These are phyloP conservation scores for Rhinatrema bivittatum DNA, from an alignment of 2,797 vertebrate species.

Conservation along the genomic window DNA sequence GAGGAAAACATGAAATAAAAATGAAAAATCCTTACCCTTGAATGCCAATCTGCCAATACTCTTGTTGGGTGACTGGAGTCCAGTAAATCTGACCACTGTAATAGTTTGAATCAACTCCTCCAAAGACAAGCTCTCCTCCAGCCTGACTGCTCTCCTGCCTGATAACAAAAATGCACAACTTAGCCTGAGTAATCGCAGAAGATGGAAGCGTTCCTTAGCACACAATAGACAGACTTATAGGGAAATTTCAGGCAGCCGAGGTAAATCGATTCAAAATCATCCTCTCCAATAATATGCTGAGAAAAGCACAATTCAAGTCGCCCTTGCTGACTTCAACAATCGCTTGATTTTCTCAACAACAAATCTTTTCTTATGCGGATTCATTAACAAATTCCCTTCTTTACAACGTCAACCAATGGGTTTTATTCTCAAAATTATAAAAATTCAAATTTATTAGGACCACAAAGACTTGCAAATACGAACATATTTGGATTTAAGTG, in stretches of 20 bases:
- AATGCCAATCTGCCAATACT: slow-evolving; percentile 26
- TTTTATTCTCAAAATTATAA: no score
- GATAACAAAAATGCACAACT: not conserved
- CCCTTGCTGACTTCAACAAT: no score
- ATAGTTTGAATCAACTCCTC: slow-evolving; percentile 14
- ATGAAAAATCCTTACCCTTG: slow-evolving; percentile 12
- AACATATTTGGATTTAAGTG: no score
- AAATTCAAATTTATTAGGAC: no score
- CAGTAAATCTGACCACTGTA: slow-evolving; percentile 19
- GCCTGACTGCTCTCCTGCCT: slow-evolving; percentile 1
- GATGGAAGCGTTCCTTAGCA: no score
- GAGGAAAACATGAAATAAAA: no score
- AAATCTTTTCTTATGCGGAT: no score
- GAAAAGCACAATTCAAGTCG: not conserved
- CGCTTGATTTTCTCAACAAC: not conserved
- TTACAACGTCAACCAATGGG: no score
- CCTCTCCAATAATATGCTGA: not conserved
- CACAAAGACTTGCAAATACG: no score
- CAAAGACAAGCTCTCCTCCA: slow-evolving; percentile 14
- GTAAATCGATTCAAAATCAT: not conserved
- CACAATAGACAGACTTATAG: no score
- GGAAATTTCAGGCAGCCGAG: not conserved
- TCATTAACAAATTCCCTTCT: no score
- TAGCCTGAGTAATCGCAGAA: no score
- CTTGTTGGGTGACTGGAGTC: slow-evolving; percentile 16